Base-by-base conservation (phyloP, 2,888 invertebrate species). In the Limnephilus auricula region DNA sequence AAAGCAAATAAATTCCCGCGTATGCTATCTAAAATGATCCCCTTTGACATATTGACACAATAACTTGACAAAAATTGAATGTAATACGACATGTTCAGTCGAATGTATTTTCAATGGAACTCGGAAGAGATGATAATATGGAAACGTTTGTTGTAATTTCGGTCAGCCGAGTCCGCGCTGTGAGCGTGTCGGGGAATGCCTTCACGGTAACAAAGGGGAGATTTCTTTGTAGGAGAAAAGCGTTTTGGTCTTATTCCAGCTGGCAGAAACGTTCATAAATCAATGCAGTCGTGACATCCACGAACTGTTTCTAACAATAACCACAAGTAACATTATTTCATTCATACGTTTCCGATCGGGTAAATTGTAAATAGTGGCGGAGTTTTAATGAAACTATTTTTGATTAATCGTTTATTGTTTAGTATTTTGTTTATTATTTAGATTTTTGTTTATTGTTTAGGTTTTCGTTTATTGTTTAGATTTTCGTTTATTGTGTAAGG, bases 201-300 rank as follows among this genome's bases (percentile, higher is more conserved):
- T 91, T 89, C 91, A n/a, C 45, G 34, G 80, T 50, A 82, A 88
- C 88, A 91, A 91, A 78, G 83, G 82, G 31, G 45, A n/a, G 31
- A 30, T 45, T 78, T 65, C 91, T 90, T 90, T 84, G 79, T 87
- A 91, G 91, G 80, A 84, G 89, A 83, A 83, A 90, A 90, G 40
- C 89, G n/a, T 87, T 90, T 92, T 80, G 65, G 88, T 79, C 34
- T 30, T 82, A 31, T 90, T 89, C 86, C 80, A 32, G 40, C 83
- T 89, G 32, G 18, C 32, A 31, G 83, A 85, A 84, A 91, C 91
- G 88, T 80, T 91, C 79, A 90, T 84, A 91, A 92, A 92, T 89
- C 91, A 92, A 90, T 90, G 91, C 79, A 65, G 18, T 40, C 78
- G 37, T 45, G 79, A 80, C 79, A 83, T 31, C 32, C 65, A 65